Conservation (phyloP, 2,113 vertebrate genomes). For the Ramphastos sulfuratus region DNA sequence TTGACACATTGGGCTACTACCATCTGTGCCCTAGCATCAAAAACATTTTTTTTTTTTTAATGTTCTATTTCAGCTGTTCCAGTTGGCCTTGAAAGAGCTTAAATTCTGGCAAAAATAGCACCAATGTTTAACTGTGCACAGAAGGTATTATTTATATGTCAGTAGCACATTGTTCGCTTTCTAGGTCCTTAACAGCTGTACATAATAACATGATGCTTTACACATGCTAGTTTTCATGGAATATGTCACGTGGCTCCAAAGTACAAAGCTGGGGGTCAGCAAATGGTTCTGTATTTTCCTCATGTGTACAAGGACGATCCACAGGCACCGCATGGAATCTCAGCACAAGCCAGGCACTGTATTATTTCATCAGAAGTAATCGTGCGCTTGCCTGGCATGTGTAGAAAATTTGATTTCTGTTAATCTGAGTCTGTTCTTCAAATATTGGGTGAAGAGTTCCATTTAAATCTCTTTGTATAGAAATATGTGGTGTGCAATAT, state of each 20-base stretch:
- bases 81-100: slow-evolving; percentile 56
- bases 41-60: slow-evolving; percentile 37
- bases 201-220: not conserved
- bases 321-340: not conserved
- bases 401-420: not conserved
- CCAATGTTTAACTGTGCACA: slow-evolving; percentile 56
- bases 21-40: slow-evolving; percentile 60
- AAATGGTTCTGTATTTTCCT: not conserved
- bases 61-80: slow-evolving; percentile 63
- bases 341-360: not conserved
- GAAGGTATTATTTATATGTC: slow-evolving; percentile 62
- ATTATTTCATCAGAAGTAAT: slow-evolving; percentile 12
- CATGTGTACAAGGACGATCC: not conserved
- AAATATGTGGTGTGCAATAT: not conserved
- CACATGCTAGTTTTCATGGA: not conserved
- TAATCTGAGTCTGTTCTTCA: slow-evolving; percentile 38
- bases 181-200: slow-evolving; percentile 54
- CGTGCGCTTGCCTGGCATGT: not conserved
- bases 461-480: slow-evolving; percentile 10
- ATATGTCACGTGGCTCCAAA: not conserved
- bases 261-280: not conserved
- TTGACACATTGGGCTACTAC: slow-evolving; percentile 47
- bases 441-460: not conserved
- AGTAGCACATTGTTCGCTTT: slow-evolving; percentile 43
- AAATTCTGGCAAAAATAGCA: slow-evolving; percentile 64